Percentiles rank a stretch among this genome's conserved stretches.
Evolutionary conservation across 2,888 invertebrate genomes (phyloP).

Genomic region (Agrochola lychnidis): DNA sequence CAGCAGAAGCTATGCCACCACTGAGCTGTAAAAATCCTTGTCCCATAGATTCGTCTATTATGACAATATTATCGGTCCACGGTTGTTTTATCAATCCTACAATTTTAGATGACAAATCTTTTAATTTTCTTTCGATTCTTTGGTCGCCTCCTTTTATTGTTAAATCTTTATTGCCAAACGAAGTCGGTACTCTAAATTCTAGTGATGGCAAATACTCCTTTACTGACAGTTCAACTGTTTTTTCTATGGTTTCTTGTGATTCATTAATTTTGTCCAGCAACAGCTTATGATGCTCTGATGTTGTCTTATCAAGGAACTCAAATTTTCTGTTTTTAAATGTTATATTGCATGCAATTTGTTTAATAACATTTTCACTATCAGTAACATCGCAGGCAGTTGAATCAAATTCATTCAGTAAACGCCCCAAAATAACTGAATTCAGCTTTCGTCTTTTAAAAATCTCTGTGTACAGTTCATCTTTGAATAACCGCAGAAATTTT

Average conservation of each 20-base stretch:
- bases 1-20: slow-evolving; percentile 44
- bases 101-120: slow-evolving; percentile 18
- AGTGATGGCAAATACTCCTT: slow-evolving; percentile 10
- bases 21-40: slow-evolving; percentile 27
- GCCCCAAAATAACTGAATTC: background rate
- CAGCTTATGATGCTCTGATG: background rate
- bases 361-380: background rate
- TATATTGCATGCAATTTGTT: slow-evolving; percentile 13
- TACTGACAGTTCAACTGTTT: slow-evolving; percentile 29
- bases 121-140: slow-evolving; percentile 38
- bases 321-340: slow-evolving; percentile 34
- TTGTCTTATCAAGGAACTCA: slow-evolving; percentile 20
- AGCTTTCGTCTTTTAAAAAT: slow-evolving; percentile 21
- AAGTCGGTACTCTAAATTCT: slow-evolving; percentile 47
- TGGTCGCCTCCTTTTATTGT: slow-evolving; percentile 25
- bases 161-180: slow-evolving; percentile 56
- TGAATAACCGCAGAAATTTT: slow-evolving; percentile 26
- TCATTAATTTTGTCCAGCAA: slow-evolving; percentile 28
- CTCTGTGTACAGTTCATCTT: slow-evolving; percentile 28
- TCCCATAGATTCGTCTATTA: slow-evolving; percentile 33
- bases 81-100: slow-evolving; percentile 18
- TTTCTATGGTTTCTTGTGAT: slow-evolving; percentile 4
- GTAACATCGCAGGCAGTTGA: background rate
- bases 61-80: slow-evolving; percentile 15
- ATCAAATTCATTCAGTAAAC: background rate